Evolutionary conservation across 2,797 vertebrate genomes (phyloP).

Genomic region (Sphenopsis melanotis): DNA sequence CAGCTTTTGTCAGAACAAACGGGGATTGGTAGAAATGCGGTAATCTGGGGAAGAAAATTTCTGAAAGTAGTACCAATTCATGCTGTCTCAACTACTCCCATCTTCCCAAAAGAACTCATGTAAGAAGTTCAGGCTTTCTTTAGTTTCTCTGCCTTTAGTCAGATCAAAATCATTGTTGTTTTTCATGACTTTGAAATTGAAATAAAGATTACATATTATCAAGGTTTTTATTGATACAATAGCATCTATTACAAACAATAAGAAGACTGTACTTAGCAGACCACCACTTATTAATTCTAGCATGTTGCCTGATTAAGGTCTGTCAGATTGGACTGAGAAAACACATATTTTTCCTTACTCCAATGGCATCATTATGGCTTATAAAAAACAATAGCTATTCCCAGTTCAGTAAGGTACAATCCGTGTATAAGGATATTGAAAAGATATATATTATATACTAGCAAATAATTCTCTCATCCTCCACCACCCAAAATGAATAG

Average conservation of each 20-base stretch:
- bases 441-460: neutral
- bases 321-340: neutral
- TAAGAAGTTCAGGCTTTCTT: neutral
- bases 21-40: accelerated
- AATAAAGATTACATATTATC: neutral
- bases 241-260: neutral
- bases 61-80: neutral
- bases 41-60: neutral
- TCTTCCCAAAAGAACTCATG: neutral
- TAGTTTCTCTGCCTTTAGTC: neutral
- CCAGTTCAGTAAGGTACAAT: neutral
- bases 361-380: neutral
- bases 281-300: neutral
- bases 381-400: neutral
- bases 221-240: neutral
- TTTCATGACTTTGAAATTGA: neutral
- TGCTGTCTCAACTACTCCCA: neutral
- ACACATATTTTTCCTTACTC: neutral
- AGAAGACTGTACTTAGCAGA: neutral
- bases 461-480: neutral
- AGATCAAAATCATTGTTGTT: neutral
- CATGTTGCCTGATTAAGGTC: neutral
- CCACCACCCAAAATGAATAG: neutral
- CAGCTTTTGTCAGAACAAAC: neutral
- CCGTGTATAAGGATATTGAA: neutral